Evolutionary conservation across 2,113 vertebrate genomes (phyloP), one percentile per base, ranked within the genome.

Genomic region (Notothenia rossii): DNA sequence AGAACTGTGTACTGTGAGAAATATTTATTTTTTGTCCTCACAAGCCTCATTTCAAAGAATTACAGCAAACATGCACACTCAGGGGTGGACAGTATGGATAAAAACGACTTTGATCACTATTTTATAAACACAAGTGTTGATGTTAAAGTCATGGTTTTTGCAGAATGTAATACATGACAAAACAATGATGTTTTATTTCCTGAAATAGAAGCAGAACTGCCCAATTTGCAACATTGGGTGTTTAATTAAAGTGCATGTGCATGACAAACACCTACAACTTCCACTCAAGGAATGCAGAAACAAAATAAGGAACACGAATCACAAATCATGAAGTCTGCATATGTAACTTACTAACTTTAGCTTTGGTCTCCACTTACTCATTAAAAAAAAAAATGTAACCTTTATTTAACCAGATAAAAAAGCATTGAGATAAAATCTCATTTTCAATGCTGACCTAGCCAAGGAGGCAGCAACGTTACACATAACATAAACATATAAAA

Each of bases 1-100:
- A 10, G 4, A 40, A 40, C 22, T 80, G 43, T 72, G 78, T 58
- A 75, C 72, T 63, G 64, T 25, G 58, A 54, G 25, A 66, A 64
- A 48, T 40, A 49, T 36, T 62, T 46, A 46, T 1, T 61, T 62
- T 49, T 78, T 71, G 18, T 59, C 51, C 51, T 18, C 51, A 48
- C 18, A 76, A 54, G 51, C 22, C 49, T 40, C 36, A 66, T 86
- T 79, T 45, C 20, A 66, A 13, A 18, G 11, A 60, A 13, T 59
- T 59, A 55, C 11, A 76, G 20, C 45, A 69, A 64, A 79, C n/a
- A 67, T 17, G 33, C 8, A 46, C 2, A 36, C 0, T 20, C 11
- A 18, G 36, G 18, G 22, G 14, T 3, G 10, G 29, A 36, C 7
- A n/a, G 22, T 15, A 29, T 7, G 48, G 4, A 36, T 55, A 33